Evolutionary conservation across 2,113 vertebrate species (phyloP).

Genomic region (Paralichthys olivaceus): DNA sequence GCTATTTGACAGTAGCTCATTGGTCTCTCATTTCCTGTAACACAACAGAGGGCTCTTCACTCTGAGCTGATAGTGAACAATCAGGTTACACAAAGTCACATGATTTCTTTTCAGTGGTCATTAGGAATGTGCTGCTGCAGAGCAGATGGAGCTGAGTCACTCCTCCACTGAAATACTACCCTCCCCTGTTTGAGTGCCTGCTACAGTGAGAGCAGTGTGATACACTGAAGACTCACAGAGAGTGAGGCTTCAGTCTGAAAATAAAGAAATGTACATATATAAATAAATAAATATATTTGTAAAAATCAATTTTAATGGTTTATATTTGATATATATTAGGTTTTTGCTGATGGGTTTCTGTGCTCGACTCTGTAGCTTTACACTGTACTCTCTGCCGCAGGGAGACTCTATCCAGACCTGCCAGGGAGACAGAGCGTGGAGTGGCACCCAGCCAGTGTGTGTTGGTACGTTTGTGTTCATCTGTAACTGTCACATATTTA

Average conservation of each 20-base stretch:
- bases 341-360: too few relatives aligned
- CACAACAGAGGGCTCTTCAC: not conserved
- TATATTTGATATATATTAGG: too few relatives aligned
- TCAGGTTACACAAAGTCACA: slow-evolving; percentile 56
- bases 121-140: not conserved
- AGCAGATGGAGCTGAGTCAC: slow-evolving; percentile 56
- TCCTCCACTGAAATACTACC: slow-evolving; percentile 10
- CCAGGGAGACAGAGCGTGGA: slow-evolving; percentile 89
- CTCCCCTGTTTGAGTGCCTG: not conserved
- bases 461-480: slow-evolving; percentile 84
- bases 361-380: not conserved
- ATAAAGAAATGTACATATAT: not conserved
- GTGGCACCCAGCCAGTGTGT: slow-evolving; percentile 86
- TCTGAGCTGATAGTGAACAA: slow-evolving; percentile 9
- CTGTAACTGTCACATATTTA: not conserved
- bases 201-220: not conserved
- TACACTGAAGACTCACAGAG: not conserved
- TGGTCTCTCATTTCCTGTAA: not conserved
- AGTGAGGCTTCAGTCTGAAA: not conserved
- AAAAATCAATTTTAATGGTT: too few relatives aligned
- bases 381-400: slow-evolving; percentile 69
- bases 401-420: slow-evolving; percentile 88
- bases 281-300: too few relatives aligned
- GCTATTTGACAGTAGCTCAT: too few relatives aligned
- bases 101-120: slow-evolving; percentile 43